Percentiles rank a stretch among this genome's conserved stretches.
phyloP scores from a whole-genome alignment of 2,888 invertebrate species.

The Polydesmus complanatus region DNA sequence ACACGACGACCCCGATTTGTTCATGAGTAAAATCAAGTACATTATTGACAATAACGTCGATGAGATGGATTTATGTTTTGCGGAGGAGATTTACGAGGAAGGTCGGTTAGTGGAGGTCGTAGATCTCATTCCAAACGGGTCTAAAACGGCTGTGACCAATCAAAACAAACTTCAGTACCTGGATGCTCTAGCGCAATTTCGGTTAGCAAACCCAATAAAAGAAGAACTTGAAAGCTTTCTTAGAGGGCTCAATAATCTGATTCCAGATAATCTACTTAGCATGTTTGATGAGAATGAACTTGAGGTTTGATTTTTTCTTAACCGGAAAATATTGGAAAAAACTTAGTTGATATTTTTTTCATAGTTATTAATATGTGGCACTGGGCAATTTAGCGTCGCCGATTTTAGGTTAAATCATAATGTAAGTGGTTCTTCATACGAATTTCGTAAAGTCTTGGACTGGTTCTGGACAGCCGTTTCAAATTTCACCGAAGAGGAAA shows the following conservation, averaged over 20 bases:
- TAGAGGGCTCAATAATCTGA: slow-evolving; percentile 75
- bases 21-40: slow-evolving; percentile 83
- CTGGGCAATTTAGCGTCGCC: slow-evolving; percentile 76
- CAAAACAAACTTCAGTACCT: slow-evolving; percentile 65
- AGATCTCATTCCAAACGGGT: slow-evolving; percentile 71
- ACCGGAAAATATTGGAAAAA: neutral
- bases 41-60: slow-evolving; percentile 81
- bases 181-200: slow-evolving; percentile 70
- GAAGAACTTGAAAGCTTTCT: slow-evolving; percentile 77
- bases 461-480: slow-evolving; percentile 86
- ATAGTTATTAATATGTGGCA: slow-evolving; percentile 79
- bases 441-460: slow-evolving; percentile 68
- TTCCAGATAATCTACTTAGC: slow-evolving; percentile 81
- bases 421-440: slow-evolving; percentile 57
- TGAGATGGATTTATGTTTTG: slow-evolving; percentile 71
- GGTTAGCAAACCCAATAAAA: slow-evolving; percentile 64
- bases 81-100: slow-evolving; percentile 74
- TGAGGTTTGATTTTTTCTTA: slow-evolving; percentile 54
- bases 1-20: slow-evolving; percentile 87
- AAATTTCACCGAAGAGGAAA: slow-evolving; percentile 80
- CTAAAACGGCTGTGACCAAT: slow-evolving; percentile 57
- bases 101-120: slow-evolving; percentile 62
- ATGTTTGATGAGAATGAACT: slow-evolving; percentile 94
- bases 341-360: slow-evolving; percentile 26
- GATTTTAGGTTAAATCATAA: slow-evolving; percentile 82